phyloP scores from a whole-genome alignment of 2,888 invertebrate species.

The Selenia dentaria region DNA sequence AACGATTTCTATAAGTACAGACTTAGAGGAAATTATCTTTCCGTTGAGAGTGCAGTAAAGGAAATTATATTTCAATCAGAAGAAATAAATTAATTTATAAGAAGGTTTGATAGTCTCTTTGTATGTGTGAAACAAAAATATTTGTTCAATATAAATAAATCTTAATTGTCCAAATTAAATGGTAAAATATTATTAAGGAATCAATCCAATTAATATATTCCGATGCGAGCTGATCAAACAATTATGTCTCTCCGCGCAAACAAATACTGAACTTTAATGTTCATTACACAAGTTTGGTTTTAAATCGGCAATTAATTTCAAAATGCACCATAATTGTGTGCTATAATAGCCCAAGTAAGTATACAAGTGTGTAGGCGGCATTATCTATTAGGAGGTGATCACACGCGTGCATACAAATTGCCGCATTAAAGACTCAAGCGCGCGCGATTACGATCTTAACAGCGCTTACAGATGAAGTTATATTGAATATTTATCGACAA shows the following conservation, averaged over 20 bases:
- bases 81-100: no score
- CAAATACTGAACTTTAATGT: conserved; percentile 15
- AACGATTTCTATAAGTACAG: no score
- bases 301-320: conserved; percentile 14
- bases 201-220: conserved; percentile 8
- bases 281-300: conserved; percentile 8
- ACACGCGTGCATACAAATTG: conserved; percentile 74
- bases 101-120: no score
- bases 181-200: conserved; percentile 7
- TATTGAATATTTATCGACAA: conserved; percentile 56
- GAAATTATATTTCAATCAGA: no score
- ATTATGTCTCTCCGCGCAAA: conserved; percentile 4
- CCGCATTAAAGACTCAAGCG: conserved; percentile 57
- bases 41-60: no score
- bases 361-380: conserved; percentile 49
- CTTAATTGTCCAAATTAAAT: no score
- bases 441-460: conserved; percentile 63
- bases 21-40: no score
- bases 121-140: no score
- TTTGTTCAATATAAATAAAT: no score
- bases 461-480: conserved; percentile 65
- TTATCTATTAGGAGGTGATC: conserved; percentile 60
- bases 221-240: conserved; percentile 11
- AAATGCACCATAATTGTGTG: conserved; percentile 24
- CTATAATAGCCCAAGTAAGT: conserved; percentile 34